A percentile compares a stretch with the other conserved stretches of the same genome.
phyloP scores from a whole-genome alignment of 2,888 invertebrate genomes.

The Stenchaetothrips biformis region DNA sequence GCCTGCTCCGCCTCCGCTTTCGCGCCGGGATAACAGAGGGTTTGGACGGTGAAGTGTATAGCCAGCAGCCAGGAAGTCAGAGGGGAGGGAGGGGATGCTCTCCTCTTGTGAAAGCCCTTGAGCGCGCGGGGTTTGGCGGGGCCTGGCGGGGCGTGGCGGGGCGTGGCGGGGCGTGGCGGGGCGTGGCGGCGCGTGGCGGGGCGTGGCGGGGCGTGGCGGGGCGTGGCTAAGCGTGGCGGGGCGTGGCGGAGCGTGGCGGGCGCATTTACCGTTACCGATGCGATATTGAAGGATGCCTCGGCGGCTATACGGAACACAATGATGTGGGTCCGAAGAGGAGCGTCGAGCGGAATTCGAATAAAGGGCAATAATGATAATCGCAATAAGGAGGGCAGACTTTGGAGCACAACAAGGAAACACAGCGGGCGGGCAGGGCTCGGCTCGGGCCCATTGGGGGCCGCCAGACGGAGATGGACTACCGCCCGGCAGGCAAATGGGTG shows the following conservation, averaged over 20 bases:
- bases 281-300: not conserved
- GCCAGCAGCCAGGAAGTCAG: not conserved
- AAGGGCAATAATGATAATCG: too few relatives aligned
- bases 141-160: not conserved
- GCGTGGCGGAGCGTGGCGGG: not conserved
- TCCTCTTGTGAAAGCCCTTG: not conserved
- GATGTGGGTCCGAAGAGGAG: not conserved
- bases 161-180: not conserved
- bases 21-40: not conserved
- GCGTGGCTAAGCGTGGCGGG: too few relatives aligned
- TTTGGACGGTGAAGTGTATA: not conserved
- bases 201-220: not conserved
- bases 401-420: too few relatives aligned
- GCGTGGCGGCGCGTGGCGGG: not conserved
- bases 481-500: too few relatives aligned
- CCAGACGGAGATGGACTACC: too few relatives aligned
- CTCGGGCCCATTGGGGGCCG: too few relatives aligned
- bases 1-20: not conserved
- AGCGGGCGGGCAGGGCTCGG: too few relatives aligned
- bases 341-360: too few relatives aligned
- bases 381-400: too few relatives aligned
- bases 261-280: conserved; percentile 15
- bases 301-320: not conserved
- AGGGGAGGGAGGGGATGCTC: not conserved
- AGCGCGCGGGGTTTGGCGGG: not conserved